Evolutionary conservation across 2,113 vertebrate species (phyloP), one percentile per base, ranked within the genome.

Genomic region (Rhea americana): DNA sequence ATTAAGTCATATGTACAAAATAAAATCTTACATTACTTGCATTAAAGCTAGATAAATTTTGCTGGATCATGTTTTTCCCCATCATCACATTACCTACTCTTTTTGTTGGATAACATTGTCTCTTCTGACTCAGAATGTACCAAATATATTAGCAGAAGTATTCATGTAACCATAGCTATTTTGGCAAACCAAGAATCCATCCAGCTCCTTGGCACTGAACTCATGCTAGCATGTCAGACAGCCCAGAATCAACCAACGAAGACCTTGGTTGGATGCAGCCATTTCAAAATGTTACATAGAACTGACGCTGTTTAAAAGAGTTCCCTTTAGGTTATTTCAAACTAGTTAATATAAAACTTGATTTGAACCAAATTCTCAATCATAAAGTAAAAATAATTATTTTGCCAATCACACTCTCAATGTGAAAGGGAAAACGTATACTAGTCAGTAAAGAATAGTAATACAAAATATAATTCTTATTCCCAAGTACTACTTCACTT

Each of bases 141-240:
- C 55, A 56, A 91, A 73, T 85, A 72, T 19, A 50, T 86, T 89
- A 55, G 68, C 37, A 94, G 85, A 87, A 51, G 47, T 47, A 61
- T 71, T 74, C 5, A 13, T 85, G 82, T 87, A 81, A 74, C 82
- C 72, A 51, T 21, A 75, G 78, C 32, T 85, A 11, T 73, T 92
- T 89, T 2, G 3, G 72, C 79, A 91, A 95, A 95, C 93, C 90
- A 86, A 96, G 94, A 93, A 32, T 84, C 73, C 72, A 78, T 92
- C 89, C 91, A 95, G 1, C 68, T 81, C 55, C 82, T 87, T 92
- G 89, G 93, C 82, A 72, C 50, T 61, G 71, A 37, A 81, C 80
- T 91, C 61, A 3, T n/a, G 82, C 22, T 95, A 89, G 92, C 80
- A 24, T 22, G 39, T 90, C 83, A 32, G 26, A 85, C 82, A 80